Percentiles rank a stretch among this genome's conserved stretches.
Conservation (phyloP, 2,888 invertebrate genomes). For the Sphaerophoria taeniata region DNA sequence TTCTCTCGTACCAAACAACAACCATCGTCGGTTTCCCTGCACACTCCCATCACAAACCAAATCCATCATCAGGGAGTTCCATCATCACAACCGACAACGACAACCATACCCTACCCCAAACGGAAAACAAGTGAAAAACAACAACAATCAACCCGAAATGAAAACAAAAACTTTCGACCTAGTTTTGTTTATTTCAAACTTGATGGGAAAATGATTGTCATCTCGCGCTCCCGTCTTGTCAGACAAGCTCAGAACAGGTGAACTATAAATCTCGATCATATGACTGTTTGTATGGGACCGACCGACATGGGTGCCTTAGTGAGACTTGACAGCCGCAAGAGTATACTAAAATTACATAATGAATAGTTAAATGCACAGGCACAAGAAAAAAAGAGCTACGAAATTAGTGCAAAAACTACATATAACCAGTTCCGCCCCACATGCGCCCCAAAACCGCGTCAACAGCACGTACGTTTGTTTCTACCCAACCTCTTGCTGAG, state of each 20-base stretch:
- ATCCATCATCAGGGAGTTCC: constrained; percentile 24
- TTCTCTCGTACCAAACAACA: background rate
- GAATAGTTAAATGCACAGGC: constrained; percentile 18
- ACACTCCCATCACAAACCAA: constrained; percentile 17
- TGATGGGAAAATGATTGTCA: constrained; percentile 61
- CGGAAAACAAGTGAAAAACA: background rate
- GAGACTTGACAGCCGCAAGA: constrained; percentile 33
- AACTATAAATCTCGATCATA: constrained; percentile 49
- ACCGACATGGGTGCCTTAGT: constrained; percentile 35
- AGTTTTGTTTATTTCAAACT: constrained; percentile 47
- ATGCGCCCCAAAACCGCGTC: background rate
- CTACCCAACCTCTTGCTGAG: constrained; percentile 8
- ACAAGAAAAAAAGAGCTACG: constrained; percentile 9
- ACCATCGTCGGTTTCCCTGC: background rate
- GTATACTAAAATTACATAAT: constrained; percentile 11
- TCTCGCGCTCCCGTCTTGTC: constrained; percentile 18
- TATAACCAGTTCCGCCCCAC: constrained; percentile 56
- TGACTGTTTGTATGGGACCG: constrained; percentile 41
- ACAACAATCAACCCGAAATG: constrained; percentile 6
- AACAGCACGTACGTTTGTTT: constrained; percentile 23
- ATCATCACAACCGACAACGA: too few relatives aligned
- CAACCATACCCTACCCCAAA: constrained; percentile 32
- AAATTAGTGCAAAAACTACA: constrained; percentile 61
- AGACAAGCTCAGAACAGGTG: constrained; percentile 47
- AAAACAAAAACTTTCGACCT: constrained; percentile 55